phyloP scores from a whole-genome alignment of 1,140 invertebrate species.

The Dreissena polymorpha region DNA sequence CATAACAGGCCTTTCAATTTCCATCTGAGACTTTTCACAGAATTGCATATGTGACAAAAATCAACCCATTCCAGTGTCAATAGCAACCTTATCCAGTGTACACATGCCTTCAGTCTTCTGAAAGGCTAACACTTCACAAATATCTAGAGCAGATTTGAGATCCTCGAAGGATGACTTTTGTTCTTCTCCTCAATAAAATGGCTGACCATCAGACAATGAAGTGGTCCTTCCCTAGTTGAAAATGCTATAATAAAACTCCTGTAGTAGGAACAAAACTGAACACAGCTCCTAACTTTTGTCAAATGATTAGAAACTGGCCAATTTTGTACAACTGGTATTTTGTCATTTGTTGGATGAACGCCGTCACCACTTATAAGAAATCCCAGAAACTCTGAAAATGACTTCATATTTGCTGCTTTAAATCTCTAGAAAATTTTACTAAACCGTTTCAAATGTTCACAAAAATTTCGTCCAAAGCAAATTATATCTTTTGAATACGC shows the following conservation, averaged over 20 bases:
- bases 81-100: too few relatives aligned
- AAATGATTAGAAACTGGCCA: conserved; percentile 32
- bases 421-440: conserved; percentile 5
- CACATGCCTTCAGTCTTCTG: too few relatives aligned
- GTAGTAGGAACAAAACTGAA: conserved; percentile 35
- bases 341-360: not conserved
- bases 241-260: conserved; percentile 18
- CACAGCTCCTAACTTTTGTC: conserved; percentile 5
- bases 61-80: too few relatives aligned
- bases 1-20: too few relatives aligned
- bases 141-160: too few relatives aligned
- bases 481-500: conserved; percentile 25
- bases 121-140: not conserved
- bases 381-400: not conserved
- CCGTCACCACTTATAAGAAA: not conserved
- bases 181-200: conserved; percentile 22
- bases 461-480: not conserved
- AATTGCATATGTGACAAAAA: conserved; percentile 11
- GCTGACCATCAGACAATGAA: not conserved
- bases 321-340: conserved; percentile 3
- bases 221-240: not conserved
- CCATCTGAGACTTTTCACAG: not conserved
- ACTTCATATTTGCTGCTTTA: not conserved
- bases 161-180: conserved; percentile 9
- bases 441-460: not conserved